Conservation (phyloP, 2,797 vertebrate species). For the Acipenser oxyrinchus region DNA sequence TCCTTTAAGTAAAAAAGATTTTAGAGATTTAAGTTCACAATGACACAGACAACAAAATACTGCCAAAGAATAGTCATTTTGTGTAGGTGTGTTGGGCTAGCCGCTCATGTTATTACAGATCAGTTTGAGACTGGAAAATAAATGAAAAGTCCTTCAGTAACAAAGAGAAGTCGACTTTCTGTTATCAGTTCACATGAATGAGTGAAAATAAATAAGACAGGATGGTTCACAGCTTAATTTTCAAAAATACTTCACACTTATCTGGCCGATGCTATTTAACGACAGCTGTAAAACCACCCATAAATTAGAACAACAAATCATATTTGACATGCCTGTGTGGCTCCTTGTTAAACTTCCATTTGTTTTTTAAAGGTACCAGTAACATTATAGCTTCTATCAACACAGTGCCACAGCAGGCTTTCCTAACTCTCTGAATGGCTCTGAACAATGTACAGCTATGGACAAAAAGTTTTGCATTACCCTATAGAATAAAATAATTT, state of each 20-base stretch:
- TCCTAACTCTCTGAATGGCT: too few relatives aligned
- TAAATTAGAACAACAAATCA: not conserved
- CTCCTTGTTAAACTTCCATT: not conserved
- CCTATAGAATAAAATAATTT: too few relatives aligned
- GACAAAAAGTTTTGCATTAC: too few relatives aligned
- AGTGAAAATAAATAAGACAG: slow-evolving; percentile 8
- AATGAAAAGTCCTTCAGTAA: slow-evolving; percentile 1
- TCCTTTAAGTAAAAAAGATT: too few relatives aligned
- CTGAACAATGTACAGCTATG: too few relatives aligned
- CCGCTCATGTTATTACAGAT: slow-evolving; percentile 24
- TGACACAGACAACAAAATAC: slow-evolving; percentile 25
- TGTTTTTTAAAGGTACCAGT: not conserved
- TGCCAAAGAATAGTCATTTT: slow-evolving; percentile 39
- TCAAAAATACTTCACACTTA: slow-evolving; percentile 16
- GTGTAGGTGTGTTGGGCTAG: slow-evolving; percentile 28
- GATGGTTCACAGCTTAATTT: slow-evolving; percentile 17
- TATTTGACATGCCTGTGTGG: not conserved
- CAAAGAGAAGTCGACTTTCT: not conserved
- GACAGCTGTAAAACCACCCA: not conserved
- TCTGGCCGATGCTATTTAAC: not conserved
- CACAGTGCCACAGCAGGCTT: too few relatives aligned
- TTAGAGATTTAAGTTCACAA: too few relatives aligned
- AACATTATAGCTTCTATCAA: not conserved
- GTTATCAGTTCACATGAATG: slow-evolving; percentile 11
- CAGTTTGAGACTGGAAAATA: slow-evolving; percentile 17